Conservation (phyloP, 2,113 vertebrate genomes). For the Sturnus vulgaris region DNA sequence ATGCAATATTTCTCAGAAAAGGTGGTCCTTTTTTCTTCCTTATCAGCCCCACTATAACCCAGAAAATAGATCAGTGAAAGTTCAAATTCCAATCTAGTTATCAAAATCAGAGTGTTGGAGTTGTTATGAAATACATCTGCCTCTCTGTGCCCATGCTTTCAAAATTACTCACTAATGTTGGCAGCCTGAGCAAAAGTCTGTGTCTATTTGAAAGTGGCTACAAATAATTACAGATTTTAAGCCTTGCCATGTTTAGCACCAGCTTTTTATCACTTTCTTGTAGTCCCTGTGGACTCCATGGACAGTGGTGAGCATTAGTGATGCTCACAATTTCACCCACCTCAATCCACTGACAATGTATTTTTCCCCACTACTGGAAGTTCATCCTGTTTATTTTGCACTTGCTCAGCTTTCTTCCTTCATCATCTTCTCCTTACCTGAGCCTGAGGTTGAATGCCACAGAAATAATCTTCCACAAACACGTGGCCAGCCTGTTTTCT, state of each 20-base stretch:
- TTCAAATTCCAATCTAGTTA: conserved; percentile 47
- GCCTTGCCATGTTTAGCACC: neutral
- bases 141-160: neutral
- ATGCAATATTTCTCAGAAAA: conserved; percentile 1
- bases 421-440: neutral
- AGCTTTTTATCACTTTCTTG: neutral
- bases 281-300: neutral
- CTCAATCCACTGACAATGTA: neutral
- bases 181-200: neutral
- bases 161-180: neutral
- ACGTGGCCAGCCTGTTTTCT: neutral
- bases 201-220: neutral
- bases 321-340: neutral
- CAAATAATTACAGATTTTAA: neutral
- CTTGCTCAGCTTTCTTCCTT: neutral
- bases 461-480: neutral
- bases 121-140: conserved; percentile 16
- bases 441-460: neutral
- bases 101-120: neutral
- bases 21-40: neutral
- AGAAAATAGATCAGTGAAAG: neutral
- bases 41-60: neutral
- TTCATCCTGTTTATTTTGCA: neutral
- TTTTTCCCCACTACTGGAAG: neutral
- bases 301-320: neutral